Conservation (phyloP, 2,888 invertebrate species). For the Atethmia centrago region DNA sequence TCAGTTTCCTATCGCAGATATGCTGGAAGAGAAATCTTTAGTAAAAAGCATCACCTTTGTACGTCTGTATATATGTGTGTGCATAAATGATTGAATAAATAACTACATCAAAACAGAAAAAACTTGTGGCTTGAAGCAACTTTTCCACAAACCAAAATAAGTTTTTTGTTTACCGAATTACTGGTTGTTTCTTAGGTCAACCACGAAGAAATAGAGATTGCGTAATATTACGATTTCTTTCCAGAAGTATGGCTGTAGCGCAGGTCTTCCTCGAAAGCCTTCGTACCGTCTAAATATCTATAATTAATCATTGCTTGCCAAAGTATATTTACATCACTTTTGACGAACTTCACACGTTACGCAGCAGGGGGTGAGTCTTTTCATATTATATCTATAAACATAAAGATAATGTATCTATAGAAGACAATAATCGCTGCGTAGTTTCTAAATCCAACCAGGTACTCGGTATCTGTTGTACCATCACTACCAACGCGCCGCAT, state of each 20-base stretch:
- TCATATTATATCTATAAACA: not conserved
- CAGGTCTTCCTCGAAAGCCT: not conserved
- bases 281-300: not conserved
- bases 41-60: not conserved
- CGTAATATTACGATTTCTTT: not conserved
- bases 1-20: not conserved
- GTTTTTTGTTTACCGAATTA: not conserved
- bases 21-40: not conserved
- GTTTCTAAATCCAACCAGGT: constrained; percentile 4
- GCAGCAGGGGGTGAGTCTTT: constrained; percentile 12
- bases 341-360: constrained; percentile 4
- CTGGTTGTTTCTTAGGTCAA: not conserved
- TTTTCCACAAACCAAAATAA: constrained; percentile 10
- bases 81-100: not conserved
- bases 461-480: not conserved
- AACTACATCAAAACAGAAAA: not conserved
- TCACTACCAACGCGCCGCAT: not conserved
- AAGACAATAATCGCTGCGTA: constrained; percentile 9
- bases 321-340: not conserved
- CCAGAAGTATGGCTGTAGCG: not conserved
- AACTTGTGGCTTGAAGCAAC: not conserved
- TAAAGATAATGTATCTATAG: constrained; percentile 9
- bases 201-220: not conserved
- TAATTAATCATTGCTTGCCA: not conserved
- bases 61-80: not conserved